Evolutionary conservation across 2,113 vertebrate genomes (phyloP).

Genomic region (Cariama cristata): DNA sequence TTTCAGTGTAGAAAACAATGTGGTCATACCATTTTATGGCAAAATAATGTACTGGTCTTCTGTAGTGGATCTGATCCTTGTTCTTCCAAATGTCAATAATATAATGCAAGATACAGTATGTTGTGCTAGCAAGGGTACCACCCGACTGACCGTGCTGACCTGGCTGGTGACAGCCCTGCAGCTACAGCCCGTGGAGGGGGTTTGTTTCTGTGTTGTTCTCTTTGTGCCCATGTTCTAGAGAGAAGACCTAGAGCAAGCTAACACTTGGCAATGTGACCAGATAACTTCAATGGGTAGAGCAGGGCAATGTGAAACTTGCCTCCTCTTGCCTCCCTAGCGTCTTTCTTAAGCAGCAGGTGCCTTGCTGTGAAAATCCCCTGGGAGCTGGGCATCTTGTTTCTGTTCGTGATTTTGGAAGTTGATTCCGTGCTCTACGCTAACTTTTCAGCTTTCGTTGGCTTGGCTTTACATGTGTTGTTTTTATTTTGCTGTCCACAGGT

Average conservation of each 20-base stretch:
- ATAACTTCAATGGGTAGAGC: background rate
- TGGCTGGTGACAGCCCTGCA: background rate
- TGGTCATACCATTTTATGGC: fast-evolving
- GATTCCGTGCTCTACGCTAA: fast-evolving
- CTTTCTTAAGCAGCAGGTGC: background rate
- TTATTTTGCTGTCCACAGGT: conserved; percentile 77
- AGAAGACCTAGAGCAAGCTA: background rate
- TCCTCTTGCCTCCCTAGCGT: background rate
- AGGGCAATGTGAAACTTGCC: background rate
- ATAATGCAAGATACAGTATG: no score
- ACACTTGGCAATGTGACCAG: fast-evolving
- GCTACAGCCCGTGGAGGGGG: background rate
- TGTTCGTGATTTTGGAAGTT: background rate
- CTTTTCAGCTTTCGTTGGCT: background rate
- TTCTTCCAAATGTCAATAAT: no score
- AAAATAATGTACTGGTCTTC: background rate
- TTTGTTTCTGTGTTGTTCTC: background rate
- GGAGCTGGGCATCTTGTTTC: background rate
- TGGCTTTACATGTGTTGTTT: background rate
- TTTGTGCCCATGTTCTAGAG: background rate
- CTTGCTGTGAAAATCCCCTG: background rate
- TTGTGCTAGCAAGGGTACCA: background rate
- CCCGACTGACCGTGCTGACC: fast-evolving
- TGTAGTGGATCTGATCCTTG: background rate
- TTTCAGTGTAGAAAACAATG: background rate